A percentile compares a stretch with the other conserved stretches of the same genome.
These are phyloP conservation scores for Pristiophorus japonicus DNA, from an alignment of 2,113 vertebrate genomes.

Conservation along the genomic window DNA sequence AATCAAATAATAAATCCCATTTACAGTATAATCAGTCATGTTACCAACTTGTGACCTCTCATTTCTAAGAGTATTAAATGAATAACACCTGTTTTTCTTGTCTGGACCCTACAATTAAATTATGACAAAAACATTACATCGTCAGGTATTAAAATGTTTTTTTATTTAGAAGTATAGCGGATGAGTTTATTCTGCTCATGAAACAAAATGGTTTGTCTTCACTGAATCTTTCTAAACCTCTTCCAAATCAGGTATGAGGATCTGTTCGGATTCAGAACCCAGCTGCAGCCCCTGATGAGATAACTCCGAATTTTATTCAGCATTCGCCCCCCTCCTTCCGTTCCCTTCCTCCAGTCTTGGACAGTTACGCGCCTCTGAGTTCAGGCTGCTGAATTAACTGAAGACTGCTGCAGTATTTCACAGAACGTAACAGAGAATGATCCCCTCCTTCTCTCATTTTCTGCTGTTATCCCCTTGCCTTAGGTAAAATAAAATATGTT, in stretches of 20 bases:
- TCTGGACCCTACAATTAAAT: not conserved
- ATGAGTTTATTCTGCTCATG: not conserved
- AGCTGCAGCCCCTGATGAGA: not conserved
- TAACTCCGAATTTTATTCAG: too few species aligned
- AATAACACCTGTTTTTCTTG: not conserved
- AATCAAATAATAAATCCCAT: conserved; percentile 26
- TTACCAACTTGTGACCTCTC: not conserved
- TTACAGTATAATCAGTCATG: not conserved
- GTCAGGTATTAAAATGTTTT: not conserved
- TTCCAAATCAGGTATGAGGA: not conserved
- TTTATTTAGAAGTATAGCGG: not conserved
- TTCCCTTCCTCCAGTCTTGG: not conserved
- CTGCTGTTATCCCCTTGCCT: not conserved
- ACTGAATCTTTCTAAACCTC: not conserved
- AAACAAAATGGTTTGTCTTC: not conserved
- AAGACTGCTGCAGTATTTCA: not conserved
- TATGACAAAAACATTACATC: not conserved
- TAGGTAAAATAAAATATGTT: not conserved
- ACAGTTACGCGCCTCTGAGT: not conserved
- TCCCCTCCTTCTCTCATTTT: not conserved
- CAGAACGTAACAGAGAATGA: not conserved
- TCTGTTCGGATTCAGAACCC: not conserved
- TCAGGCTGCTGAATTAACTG: not conserved
- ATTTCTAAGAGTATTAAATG: not conserved
- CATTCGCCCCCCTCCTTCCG: not conserved